Evolutionary conservation across 2,113 vertebrate species (phyloP), one percentile per base, ranked within the genome.

Genomic region (Toxostoma redivivum): DNA sequence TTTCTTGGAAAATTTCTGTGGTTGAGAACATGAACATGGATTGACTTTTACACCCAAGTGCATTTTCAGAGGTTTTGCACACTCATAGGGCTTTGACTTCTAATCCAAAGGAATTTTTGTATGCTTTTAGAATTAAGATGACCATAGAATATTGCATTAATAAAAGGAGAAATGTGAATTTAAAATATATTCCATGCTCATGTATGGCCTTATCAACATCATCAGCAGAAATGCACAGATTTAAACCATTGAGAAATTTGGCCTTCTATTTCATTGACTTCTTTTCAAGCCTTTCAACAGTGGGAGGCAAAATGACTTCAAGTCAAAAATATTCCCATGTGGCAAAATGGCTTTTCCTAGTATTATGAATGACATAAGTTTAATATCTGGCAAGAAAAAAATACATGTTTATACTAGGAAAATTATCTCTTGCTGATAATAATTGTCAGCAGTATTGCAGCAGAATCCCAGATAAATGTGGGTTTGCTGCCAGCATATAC

Each of bases 341-440:
- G 72, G 76, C 72, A 54, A 73, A 70, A 20, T 71, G 77, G 40
- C 83, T 84, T 92, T 94, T 40, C n/a, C 40, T 88, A 33, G 10
- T 71, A 17, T 84, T 81, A 65, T 91, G 93, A 91, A 72, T 89
- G 84, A 84, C 62, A 71, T 37, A 45, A 89, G 18, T 67, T 92
- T 72, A 50, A 57, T 86, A 92, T 85, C 66, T 67, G 84, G 57
- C 77, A 87, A 78, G 70, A 50, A 64, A 61, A 60, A 81, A 50
- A 35, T 21, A 20, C 30, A 5, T 73, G 65, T 71, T 67, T 92
- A 9, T 58, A 31, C 33, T 81, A 66, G 48, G 65, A 91, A 90
- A 95, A 94, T 91, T 86, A 85, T 87, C 84, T 89, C 61, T 85
- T 95, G 78, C 57, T 95, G 95, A 85, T 95, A 91, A 12, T 45